phyloP scores from a whole-genome alignment of 2,113 vertebrate genomes.

The Oceanodroma tethys region DNA sequence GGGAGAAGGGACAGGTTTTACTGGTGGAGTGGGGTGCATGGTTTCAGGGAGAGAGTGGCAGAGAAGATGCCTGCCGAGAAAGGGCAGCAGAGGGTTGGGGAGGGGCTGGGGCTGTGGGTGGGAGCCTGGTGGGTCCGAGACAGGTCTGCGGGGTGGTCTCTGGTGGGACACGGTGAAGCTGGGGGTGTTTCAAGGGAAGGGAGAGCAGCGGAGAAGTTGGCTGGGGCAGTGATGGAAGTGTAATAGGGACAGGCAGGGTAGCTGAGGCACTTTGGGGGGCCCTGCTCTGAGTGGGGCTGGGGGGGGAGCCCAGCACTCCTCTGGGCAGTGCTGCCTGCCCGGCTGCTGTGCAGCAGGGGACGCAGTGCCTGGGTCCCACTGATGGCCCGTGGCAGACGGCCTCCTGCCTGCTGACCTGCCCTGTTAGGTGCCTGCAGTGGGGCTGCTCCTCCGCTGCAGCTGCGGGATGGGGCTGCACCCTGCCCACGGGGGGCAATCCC shows the following conservation, averaged over 20 bases:
- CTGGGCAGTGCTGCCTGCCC: background rate
- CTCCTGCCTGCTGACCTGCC: background rate
- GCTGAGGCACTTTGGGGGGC: background rate
- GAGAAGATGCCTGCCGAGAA: background rate
- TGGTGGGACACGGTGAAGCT: background rate
- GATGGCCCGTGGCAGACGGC: fast-evolving
- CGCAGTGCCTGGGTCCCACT: background rate
- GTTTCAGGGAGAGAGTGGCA: background rate
- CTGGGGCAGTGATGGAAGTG: background rate
- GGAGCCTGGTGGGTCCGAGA: background rate
- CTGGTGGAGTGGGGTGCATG: background rate
- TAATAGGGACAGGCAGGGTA: too few species aligned
- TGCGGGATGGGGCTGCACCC: background rate
- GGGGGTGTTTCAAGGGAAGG: background rate
- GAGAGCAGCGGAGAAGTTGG: background rate
- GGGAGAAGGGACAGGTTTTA: background rate
- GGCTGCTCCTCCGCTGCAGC: background rate
- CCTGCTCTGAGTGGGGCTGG: too few species aligned
- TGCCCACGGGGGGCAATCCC: background rate
- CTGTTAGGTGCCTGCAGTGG: fast-evolving
- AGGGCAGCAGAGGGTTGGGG: background rate
- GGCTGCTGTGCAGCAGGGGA: background rate
- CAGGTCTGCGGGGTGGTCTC: background rate
- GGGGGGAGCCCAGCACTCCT: background rate
- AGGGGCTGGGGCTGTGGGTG: too few species aligned